phyloP scores from a whole-genome alignment of 2,888 invertebrate species.

The Barypeithes pellucidus region DNA sequence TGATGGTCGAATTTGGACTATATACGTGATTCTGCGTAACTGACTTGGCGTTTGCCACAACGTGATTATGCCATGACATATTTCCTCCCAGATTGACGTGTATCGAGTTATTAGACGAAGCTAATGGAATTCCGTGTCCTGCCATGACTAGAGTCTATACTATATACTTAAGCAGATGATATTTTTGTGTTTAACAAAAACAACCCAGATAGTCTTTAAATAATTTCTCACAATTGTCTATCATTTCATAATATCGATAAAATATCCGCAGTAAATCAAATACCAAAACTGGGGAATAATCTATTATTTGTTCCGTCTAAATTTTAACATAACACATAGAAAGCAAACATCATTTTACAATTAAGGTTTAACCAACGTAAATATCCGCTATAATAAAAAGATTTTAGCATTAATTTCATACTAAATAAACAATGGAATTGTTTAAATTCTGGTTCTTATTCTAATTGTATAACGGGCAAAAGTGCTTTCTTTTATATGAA shows the following conservation, averaged over 20 bases:
- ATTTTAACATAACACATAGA: constrained; percentile 58
- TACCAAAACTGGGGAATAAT: constrained; percentile 54
- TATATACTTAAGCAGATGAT: too few relatives aligned
- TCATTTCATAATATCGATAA: constrained; percentile 34
- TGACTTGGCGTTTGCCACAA: too few relatives aligned
- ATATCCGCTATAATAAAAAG: constrained; percentile 58
- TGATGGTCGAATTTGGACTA: too few relatives aligned
- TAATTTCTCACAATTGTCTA: not conserved
- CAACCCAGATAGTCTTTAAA: not conserved
- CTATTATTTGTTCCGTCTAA: constrained; percentile 60
- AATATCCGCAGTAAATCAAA: constrained; percentile 44
- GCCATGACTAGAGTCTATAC: too few relatives aligned
- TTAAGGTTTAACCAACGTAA: constrained; percentile 60
- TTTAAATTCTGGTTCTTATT: constrained; percentile 44
- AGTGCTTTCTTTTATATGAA: constrained; percentile 49
- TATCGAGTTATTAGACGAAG: too few relatives aligned
- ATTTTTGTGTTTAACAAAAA: too few relatives aligned
- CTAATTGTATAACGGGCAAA: constrained; percentile 48
- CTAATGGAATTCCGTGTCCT: too few relatives aligned
- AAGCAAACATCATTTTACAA: constrained; percentile 59
- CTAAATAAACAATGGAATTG: constrained; percentile 50
- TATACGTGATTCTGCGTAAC: too few relatives aligned
- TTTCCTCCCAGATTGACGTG: too few relatives aligned
- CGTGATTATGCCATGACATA: too few relatives aligned
- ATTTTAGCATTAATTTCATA: constrained; percentile 54